These are phyloP conservation scores for Myotis myotis DNA, from an alignment of 2,797 vertebrate species.

Conservation along the genomic window DNA sequence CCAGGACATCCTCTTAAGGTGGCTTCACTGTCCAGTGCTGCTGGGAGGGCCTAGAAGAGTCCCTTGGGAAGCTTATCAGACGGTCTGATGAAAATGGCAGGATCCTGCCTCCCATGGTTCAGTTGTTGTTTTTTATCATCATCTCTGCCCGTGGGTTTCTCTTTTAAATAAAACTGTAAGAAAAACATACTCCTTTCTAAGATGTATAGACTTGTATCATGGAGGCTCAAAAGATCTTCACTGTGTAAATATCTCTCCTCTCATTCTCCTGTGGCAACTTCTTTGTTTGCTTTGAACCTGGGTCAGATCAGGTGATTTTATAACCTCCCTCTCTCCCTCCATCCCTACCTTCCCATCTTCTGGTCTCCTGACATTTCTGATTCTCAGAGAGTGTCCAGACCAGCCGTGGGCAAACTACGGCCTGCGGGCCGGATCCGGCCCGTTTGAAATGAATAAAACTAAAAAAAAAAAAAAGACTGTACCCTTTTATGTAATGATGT, in stretches of 20 bases:
- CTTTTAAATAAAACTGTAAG: conserved; percentile 1
- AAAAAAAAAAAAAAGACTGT: too few species aligned
- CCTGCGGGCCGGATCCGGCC: too few species aligned
- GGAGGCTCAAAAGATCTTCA: background rate
- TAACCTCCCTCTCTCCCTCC: background rate
- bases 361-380: background rate
- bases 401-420: too few species aligned
- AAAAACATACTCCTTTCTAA: conserved; percentile 4
- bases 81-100: background rate
- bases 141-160: background rate
- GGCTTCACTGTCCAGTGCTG: background rate
- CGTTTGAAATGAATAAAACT: too few species aligned
- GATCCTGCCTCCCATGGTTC: background rate
- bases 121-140: background rate
- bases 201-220: background rate
- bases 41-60: background rate
- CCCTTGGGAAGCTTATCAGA: conserved; percentile 27
- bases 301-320: background rate
- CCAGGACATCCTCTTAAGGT: background rate
- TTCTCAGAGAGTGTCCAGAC: background rate
- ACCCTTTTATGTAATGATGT: too few species aligned
- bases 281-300: conserved; percentile 18
- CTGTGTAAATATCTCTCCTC: background rate
- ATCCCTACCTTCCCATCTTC: background rate
- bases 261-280: background rate